These are phyloP conservation scores for Onychorhynchus coronatus DNA, from an alignment of 2,113 vertebrate genomes.

Conservation along the genomic window DNA sequence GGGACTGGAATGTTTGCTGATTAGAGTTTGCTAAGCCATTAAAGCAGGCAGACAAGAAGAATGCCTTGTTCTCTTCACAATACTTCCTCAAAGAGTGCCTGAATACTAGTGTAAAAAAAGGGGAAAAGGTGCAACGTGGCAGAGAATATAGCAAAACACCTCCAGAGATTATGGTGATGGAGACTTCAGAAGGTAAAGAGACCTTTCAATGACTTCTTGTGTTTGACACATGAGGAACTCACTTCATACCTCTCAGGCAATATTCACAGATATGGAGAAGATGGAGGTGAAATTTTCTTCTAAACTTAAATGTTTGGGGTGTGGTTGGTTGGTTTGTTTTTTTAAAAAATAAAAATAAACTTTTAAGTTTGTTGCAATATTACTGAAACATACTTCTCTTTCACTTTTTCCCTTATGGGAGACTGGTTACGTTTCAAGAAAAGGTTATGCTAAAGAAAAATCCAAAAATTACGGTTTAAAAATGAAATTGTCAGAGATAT, in stretches of 20 bases:
- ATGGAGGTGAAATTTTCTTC: neutral
- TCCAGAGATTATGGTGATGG: neutral
- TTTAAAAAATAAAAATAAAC: neutral
- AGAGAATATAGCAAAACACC: neutral
- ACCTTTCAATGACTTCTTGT: neutral
- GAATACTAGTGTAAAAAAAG: neutral
- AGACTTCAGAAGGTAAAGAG: neutral
- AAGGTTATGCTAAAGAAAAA: neutral
- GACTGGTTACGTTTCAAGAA: neutral
- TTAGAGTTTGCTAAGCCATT: neutral
- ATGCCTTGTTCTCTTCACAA: neutral
- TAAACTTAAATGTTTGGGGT: neutral
- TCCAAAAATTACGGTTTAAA: neutral
- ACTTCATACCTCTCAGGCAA: neutral
- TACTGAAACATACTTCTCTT: neutral
- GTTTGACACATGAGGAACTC: neutral
- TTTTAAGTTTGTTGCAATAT: neutral
- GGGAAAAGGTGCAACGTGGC: neutral
- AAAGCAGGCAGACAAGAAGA: neutral
- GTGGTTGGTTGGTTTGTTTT: neutral
- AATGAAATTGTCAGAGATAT: neutral
- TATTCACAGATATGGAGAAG: neutral
- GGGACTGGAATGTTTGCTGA: neutral
- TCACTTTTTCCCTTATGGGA: neutral
- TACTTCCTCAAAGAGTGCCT: neutral